Percentiles rank a stretch among this genome's conserved stretches.
Evolutionary conservation across 2,888 invertebrate species (phyloP).

Genomic region (Harpagoxenus sublaevis): DNA sequence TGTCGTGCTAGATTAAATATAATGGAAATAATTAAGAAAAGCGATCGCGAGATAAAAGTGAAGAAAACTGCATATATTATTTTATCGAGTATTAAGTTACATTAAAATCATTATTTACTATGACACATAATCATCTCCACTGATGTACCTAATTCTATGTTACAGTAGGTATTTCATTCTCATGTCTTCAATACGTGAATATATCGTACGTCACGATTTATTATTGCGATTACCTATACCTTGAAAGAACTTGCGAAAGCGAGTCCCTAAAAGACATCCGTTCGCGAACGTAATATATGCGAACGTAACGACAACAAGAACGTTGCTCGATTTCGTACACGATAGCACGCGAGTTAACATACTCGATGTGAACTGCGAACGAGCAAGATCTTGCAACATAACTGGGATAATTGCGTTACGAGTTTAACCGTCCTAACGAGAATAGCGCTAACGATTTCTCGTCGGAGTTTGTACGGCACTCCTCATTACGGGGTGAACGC

Average conservation of each 20-base stretch:
- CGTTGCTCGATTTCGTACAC: slow-evolving; percentile 40
- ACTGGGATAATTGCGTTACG: slow-evolving; percentile 55
- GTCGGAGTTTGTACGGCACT: slow-evolving; percentile 48
- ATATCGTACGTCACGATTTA: background rate
- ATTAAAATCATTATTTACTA: background rate
- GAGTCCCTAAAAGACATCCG: background rate
- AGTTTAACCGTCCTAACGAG: slow-evolving; percentile 57
- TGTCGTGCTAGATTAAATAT: background rate
- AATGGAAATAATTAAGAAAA: background rate
- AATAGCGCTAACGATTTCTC: slow-evolving; percentile 58
- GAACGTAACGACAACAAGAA: slow-evolving; percentile 14
- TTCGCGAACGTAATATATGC: background rate
- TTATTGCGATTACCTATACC: background rate
- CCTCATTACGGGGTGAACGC: slow-evolving; percentile 44
- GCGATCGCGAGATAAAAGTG: background rate
- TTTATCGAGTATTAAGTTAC: background rate
- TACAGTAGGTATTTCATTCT: background rate
- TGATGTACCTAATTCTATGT: background rate
- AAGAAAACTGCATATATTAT: background rate
- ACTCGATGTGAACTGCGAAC: slow-evolving; percentile 50
- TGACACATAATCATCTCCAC: background rate
- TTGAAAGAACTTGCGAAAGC: background rate
- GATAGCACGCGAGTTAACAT: slow-evolving; percentile 45
- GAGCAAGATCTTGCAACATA: slow-evolving; percentile 55
- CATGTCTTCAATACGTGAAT: background rate